phyloP scores from a whole-genome alignment of 2,888 invertebrate species.

The Agonopterix alstromeriana region DNA sequence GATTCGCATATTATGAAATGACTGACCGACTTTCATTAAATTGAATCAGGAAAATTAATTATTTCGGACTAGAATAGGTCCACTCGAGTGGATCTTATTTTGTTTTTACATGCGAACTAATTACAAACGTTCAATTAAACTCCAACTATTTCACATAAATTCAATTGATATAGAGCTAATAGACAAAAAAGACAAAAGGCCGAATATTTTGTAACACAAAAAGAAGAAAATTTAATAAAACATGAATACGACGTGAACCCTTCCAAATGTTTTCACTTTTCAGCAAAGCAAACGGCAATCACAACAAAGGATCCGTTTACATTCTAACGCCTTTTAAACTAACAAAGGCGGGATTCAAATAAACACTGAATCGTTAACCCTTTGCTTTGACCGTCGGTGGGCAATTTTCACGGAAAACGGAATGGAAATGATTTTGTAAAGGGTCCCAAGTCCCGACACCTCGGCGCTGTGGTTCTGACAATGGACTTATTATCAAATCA shows the following conservation, averaged over 20 bases:
- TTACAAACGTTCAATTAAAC: no score
- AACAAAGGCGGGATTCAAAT: slow-evolving; percentile 74
- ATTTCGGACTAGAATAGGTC: no score
- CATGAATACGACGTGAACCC: neutral
- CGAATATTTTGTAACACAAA: no score
- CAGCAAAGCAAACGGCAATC: slow-evolving; percentile 55
- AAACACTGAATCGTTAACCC: slow-evolving; percentile 74
- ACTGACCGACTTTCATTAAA: no score
- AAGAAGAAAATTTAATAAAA: neutral
- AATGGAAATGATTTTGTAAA: slow-evolving; percentile 68
- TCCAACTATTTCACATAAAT: neutral
- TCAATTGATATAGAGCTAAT: no score
- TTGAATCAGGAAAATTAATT: no score
- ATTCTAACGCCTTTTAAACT: slow-evolving; percentile 73
- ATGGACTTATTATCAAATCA: slow-evolving; percentile 25
- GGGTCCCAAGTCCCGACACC: slow-evolving; percentile 41
- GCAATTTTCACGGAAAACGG: slow-evolving; percentile 73
- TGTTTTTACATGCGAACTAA: no score
- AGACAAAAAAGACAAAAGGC: no score
- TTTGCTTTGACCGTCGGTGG: slow-evolving; percentile 74
- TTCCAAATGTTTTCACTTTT: slow-evolving; percentile 14
- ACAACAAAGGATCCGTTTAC: slow-evolving; percentile 70
- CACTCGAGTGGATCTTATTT: no score
- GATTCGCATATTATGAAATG: no score
- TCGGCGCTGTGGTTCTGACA: slow-evolving; percentile 25